Evolutionary conservation across 2,113 vertebrate genomes (phyloP).

Genomic region (Nesoenas mayeri): DNA sequence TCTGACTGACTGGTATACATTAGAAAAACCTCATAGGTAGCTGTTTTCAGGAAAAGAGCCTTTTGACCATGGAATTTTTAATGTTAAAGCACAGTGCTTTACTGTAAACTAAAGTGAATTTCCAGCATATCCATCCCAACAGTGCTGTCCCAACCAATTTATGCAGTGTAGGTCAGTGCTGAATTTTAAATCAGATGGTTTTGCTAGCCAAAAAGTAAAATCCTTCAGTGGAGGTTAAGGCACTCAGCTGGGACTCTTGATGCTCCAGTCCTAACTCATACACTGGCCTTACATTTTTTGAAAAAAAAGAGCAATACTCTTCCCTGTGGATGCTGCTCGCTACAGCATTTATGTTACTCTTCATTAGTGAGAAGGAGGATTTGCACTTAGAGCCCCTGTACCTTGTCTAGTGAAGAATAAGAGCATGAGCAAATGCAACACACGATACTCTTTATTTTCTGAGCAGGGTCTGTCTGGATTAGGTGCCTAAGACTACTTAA

Average conservation of each 20-base stretch:
- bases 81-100: neutral
- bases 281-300: neutral
- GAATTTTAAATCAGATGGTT: neutral
- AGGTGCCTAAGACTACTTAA: neutral
- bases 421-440: neutral
- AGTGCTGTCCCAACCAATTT: neutral
- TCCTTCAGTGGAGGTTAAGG: neutral
- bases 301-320: neutral
- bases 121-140: neutral
- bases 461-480: neutral
- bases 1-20: neutral
- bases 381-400: neutral
- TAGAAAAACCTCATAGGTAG: neutral
- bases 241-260: accelerated
- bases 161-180: neutral
- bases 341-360: neutral
- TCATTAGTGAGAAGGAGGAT: neutral
- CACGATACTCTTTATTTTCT: neutral
- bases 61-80: neutral
- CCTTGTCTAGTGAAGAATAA: neutral
- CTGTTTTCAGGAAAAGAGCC: neutral
- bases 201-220: neutral
- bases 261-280: neutral
- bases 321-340: neutral
- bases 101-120: neutral